Conservation (phyloP, 2,888 invertebrate species). For the Synergus itoensis region DNA sequence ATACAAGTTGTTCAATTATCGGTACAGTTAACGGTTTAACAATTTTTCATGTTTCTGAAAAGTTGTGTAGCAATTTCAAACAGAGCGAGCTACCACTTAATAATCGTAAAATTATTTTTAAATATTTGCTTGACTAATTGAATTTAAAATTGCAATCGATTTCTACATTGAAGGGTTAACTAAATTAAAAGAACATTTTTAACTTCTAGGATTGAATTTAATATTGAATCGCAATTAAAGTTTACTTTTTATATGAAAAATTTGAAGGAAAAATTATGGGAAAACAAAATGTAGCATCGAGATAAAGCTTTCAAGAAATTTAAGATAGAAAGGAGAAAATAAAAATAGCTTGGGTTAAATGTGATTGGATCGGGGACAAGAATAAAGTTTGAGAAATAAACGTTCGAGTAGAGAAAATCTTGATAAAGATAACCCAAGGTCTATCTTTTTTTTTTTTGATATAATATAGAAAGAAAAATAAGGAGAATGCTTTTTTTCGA, state of each 20-base stretch:
- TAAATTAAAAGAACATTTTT: background rate
- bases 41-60: too few species aligned
- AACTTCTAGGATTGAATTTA: background rate
- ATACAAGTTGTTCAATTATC: too few species aligned
- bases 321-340: background rate
- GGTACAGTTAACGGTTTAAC: too few species aligned
- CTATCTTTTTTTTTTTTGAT: background rate
- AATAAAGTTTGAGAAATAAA: slow-evolving; percentile 8
- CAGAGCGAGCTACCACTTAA: too few species aligned
- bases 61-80: too few species aligned
- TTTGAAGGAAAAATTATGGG: background rate
- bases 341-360: background rate
- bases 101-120: too few species aligned
- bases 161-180: background rate
- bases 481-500: background rate
- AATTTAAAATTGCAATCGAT: background rate
- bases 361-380: background rate
- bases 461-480: background rate
- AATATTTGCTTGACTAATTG: too few species aligned
- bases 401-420: background rate
- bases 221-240: background rate
- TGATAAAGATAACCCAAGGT: background rate
- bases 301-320: background rate
- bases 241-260: background rate
- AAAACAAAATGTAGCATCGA: background rate